Percentiles rank a stretch among this genome's conserved stretches.
Conservation (phyloP, 2,797 vertebrate species). For the Enteromius argenteus region DNA sequence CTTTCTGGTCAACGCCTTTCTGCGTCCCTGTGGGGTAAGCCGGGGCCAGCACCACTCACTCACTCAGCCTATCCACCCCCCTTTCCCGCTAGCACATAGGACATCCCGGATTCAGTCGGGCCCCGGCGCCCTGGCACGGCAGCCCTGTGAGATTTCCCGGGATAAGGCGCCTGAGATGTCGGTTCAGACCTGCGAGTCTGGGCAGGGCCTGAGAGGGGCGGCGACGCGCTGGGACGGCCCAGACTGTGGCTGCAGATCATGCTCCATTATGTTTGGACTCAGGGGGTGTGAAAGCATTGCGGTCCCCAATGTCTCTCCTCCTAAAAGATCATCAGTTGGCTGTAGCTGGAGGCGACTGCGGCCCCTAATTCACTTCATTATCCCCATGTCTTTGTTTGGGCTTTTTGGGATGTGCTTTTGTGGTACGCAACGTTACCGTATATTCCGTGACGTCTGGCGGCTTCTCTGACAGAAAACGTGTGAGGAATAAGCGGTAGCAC, state of each 20-base stretch:
- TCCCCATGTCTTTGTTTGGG: slow-evolving; percentile 57
- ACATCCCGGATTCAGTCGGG: slow-evolving; percentile 73
- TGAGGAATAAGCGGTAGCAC: slow-evolving; percentile 23
- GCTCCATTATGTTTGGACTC: slow-evolving; percentile 77
- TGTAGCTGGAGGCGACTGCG: slow-evolving; percentile 66
- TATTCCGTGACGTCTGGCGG: neutral
- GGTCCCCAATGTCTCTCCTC: slow-evolving; percentile 74
- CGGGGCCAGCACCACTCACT: slow-evolving; percentile 76
- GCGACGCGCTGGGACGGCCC: slow-evolving; percentile 74
- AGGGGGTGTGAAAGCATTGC: slow-evolving; percentile 60
- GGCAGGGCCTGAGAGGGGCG: slow-evolving; percentile 77
- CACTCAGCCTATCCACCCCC: slow-evolving; percentile 71
- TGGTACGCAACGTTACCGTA: slow-evolving; percentile 35
- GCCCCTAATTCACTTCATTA: slow-evolving; percentile 64
- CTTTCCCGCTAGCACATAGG: slow-evolving; percentile 70
- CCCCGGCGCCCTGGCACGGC: slow-evolving; percentile 82
- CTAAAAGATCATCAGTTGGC: slow-evolving; percentile 75
- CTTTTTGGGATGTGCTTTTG: slow-evolving; percentile 61
- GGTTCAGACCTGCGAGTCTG: slow-evolving; percentile 80
- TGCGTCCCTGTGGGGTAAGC: slow-evolving; percentile 73
- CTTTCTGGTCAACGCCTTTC: slow-evolving; percentile 85
- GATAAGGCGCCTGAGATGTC: slow-evolving; percentile 81
- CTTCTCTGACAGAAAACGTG: slow-evolving; percentile 11
- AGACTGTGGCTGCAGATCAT: slow-evolving; percentile 72
- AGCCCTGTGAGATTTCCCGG: slow-evolving; percentile 83